Percentiles rank a stretch among this genome's conserved stretches.
Evolutionary conservation across 1,140 invertebrate species (phyloP).

Genomic region (Platyura marginata): DNA sequence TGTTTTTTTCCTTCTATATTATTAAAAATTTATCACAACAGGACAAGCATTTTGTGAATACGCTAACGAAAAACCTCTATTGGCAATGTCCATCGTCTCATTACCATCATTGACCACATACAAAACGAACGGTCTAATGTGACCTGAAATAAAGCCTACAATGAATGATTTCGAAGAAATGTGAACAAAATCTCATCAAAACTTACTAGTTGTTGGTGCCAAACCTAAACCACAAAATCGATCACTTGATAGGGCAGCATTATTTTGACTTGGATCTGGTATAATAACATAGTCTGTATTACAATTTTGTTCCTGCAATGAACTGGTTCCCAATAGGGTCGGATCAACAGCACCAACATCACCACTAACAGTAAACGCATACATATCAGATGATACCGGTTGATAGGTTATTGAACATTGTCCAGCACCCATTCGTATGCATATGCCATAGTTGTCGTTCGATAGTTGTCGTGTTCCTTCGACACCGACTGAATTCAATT

Average conservation of each 20-base stretch:
- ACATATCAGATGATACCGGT: constrained; percentile 27
- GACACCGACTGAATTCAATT: constrained; percentile 16
- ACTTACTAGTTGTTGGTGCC: constrained; percentile 40
- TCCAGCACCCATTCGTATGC: constrained; percentile 16
- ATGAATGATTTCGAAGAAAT: not conserved
- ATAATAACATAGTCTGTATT: constrained; percentile 54
- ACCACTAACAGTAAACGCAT: constrained; percentile 49
- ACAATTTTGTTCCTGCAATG: constrained; percentile 34
- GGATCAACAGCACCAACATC: constrained; percentile 37
- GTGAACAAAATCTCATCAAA: constrained; percentile 6
- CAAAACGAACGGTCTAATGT: constrained; percentile 49
- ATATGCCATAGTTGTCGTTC: constrained; percentile 50
- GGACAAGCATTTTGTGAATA: constrained; percentile 48
- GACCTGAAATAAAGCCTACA: constrained; percentile 26
- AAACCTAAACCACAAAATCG: constrained; percentile 57
- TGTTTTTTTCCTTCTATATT: too few relatives aligned
- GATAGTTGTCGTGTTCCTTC: constrained; percentile 49
- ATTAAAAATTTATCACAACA: too few relatives aligned
- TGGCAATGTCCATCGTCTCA: constrained; percentile 40
- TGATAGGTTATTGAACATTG: constrained; percentile 21
- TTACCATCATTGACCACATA: constrained; percentile 45
- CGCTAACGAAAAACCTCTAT: constrained; percentile 48
- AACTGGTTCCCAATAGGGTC: constrained; percentile 29
- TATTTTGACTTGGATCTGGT: constrained; percentile 36
- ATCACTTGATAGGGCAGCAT: constrained; percentile 29